A percentile compares a stretch with the other conserved stretches of the same genome.
These are phyloP conservation scores for Drosophila kuntzei DNA, from an alignment of 2,888 invertebrate species.

Conservation along the genomic window DNA sequence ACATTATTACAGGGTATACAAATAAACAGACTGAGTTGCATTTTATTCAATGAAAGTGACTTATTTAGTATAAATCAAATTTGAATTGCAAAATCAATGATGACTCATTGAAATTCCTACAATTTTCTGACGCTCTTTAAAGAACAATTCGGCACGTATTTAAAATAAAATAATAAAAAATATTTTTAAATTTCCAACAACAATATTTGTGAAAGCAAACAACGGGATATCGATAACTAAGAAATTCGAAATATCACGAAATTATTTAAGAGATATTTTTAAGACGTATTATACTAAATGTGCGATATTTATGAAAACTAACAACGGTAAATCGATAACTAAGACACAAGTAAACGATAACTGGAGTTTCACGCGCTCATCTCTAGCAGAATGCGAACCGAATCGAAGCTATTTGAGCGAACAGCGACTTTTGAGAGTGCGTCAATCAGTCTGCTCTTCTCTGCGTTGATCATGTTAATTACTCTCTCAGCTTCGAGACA, in stretches of 20 bases:
- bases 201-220: neutral
- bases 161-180: neutral
- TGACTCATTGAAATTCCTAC: conserved; percentile 1
- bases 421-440: conserved; percentile 14
- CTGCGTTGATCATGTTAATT: conserved; percentile 32
- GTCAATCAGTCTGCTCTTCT: conserved; percentile 35
- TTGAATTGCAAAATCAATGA: neutral
- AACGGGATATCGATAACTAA: no score
- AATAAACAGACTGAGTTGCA: no score
- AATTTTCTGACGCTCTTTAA: neutral
- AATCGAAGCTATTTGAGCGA: conserved; percentile 26
- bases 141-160: neutral
- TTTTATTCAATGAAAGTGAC: neutral
- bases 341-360: neutral
- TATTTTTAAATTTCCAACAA: neutral
- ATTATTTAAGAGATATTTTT: no score
- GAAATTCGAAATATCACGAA: no score
- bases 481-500: conserved; percentile 24
- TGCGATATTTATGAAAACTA: neutral
- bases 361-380: conserved; percentile 17
- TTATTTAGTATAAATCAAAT: neutral
- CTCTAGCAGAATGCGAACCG: conserved; percentile 13
- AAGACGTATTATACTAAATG: no score
- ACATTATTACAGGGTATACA: no score
- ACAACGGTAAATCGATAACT: no score